Evolutionary conservation across 2,113 vertebrate genomes (phyloP).

Genomic region (Saguinus midas): DNA sequence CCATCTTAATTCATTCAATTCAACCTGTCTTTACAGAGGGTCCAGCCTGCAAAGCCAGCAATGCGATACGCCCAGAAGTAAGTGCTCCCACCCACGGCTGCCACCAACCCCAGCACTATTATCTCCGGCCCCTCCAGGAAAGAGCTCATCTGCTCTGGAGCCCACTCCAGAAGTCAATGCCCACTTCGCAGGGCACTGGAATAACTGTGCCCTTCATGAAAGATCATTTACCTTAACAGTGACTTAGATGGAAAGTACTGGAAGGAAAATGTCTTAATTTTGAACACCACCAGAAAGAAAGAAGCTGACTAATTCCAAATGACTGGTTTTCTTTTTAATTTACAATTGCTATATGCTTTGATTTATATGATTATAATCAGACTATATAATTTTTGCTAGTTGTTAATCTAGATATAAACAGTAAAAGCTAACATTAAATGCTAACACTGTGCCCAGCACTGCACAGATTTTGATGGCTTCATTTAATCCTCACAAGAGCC

Average conservation of each 20-base stretch:
- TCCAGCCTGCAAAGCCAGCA: rapidly evolving
- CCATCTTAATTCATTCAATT: rapidly evolving
- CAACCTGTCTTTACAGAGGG: rapidly evolving
- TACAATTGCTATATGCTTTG: rapidly evolving
- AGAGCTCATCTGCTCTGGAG: background rate
- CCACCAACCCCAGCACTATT: rapidly evolving
- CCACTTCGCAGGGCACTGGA: rapidly evolving
- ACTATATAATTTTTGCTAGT: background rate
- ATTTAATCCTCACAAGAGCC: rapidly evolving
- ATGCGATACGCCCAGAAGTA: rapidly evolving
- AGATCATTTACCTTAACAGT: rapidly evolving
- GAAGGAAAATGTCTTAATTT: background rate
- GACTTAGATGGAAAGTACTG: background rate
- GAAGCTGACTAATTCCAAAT: background rate
- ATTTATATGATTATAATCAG: background rate
- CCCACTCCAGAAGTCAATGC: background rate
- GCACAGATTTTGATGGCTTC: rapidly evolving
- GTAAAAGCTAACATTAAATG: background rate
- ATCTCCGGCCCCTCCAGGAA: background rate
- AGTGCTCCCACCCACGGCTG: rapidly evolving
- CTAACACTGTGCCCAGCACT: rapidly evolving
- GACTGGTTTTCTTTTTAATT: background rate
- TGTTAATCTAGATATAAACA: background rate
- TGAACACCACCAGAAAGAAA: background rate
- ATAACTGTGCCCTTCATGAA: background rate